Conservation (phyloP, 2,797 vertebrate genomes). For the Sebastiscus tertius region DNA sequence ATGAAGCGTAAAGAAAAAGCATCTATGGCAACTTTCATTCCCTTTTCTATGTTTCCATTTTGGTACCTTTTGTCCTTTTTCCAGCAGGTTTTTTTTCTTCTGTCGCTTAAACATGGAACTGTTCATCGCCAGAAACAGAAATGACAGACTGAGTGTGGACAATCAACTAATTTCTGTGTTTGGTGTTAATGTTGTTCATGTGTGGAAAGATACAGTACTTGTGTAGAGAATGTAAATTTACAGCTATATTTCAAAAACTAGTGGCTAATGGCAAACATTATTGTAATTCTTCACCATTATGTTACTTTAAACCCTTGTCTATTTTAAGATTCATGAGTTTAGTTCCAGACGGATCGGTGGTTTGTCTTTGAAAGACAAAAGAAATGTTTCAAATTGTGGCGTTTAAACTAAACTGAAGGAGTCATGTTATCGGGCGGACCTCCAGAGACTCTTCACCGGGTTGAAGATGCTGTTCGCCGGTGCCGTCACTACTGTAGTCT, state of each 20-base stretch:
- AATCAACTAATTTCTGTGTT: conserved; percentile 99
- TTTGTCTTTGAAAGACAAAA: conserved; percentile 79
- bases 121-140: conserved; percentile 90
- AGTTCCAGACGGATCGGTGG: conserved; percentile 79
- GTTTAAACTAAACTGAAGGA: conserved; percentile 54
- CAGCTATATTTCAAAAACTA: conserved; percentile 99
- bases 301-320: conserved; percentile 86
- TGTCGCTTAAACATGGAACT: conserved; percentile 85
- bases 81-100: conserved; percentile 77
- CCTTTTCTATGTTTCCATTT: conserved; percentile 97
- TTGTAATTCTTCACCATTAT: conserved; percentile 97
- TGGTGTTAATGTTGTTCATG: conserved; percentile 98
- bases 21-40: conserved; percentile 98
- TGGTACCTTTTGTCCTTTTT: conserved; percentile 87
- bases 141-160: conserved; percentile 97
- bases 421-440: conserved; percentile 39
- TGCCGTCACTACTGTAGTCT: conserved; percentile 74
- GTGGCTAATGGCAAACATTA: conserved; percentile 98
- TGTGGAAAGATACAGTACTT: conserved; percentile 99
- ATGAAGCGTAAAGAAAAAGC: conserved; percentile 87
- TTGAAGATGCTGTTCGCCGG: conserved; percentile 65
- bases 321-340: conserved; percentile 82
- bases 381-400: conserved; percentile 79
- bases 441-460: conserved; percentile 56
- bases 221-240: conserved; percentile 99